A percentile compares a stretch with the other conserved stretches of the same genome.
phyloP scores from a whole-genome alignment of 1,140 invertebrate genomes.

The Melitaea cinxia region DNA sequence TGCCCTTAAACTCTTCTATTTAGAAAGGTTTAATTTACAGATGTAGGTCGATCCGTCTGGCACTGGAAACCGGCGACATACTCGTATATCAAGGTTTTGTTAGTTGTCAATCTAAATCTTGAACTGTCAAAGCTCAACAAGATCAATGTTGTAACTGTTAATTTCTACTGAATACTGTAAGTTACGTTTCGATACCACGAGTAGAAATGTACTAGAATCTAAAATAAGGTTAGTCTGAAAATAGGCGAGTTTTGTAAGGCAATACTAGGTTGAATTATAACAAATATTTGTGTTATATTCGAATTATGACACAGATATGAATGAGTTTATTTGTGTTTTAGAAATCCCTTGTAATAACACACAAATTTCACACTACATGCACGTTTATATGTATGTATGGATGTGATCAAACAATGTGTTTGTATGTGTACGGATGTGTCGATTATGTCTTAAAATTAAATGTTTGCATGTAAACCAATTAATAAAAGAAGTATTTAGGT shows the following conservation, averaged over 20 bases:
- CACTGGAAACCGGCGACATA: too few species aligned
- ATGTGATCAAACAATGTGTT: too few species aligned
- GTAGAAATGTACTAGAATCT: conserved; percentile 39
- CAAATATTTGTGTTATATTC: conserved; percentile 31
- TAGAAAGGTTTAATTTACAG: too few species aligned
- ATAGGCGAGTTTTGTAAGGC: conserved; percentile 49
- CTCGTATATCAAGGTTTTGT: too few species aligned
- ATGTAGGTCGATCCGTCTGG: too few species aligned
- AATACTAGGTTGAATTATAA: conserved; percentile 47
- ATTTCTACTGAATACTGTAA: background rate
- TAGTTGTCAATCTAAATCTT: background rate
- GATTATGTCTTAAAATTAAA: background rate
- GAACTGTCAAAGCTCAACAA: too few species aligned
- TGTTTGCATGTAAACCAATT: background rate
- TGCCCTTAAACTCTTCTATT: too few species aligned
- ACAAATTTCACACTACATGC: too few species aligned
- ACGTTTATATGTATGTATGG: too few species aligned
- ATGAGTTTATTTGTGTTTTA: background rate
- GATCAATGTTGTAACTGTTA: background rate
- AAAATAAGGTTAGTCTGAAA: conserved; percentile 52
- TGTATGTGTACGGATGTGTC: background rate
- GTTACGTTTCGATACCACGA: conserved; percentile 8
- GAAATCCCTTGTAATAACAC: too few species aligned
- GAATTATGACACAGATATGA: background rate
- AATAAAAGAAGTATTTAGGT: too few species aligned